Conservation (phyloP, 2,888 invertebrate genomes). For the Fragum fragum region DNA sequence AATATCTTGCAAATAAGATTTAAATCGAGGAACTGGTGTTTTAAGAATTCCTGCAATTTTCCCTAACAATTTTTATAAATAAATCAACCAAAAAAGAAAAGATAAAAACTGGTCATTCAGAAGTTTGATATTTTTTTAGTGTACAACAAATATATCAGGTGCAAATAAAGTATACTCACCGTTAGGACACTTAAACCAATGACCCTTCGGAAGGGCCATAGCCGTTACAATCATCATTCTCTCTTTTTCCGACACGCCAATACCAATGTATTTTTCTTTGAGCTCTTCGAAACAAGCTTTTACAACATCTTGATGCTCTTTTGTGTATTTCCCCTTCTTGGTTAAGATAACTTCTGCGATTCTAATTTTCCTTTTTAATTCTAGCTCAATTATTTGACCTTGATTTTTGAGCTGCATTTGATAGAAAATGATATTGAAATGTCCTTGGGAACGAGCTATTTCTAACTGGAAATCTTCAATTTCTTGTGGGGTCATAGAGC, state of each 20-base stretch:
- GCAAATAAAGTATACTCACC: constrained; percentile 81
- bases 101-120: no score
- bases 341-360: constrained; percentile 46
- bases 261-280: constrained; percentile 48
- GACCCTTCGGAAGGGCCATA: constrained; percentile 89
- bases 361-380: constrained; percentile 29
- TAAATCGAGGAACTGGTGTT: no score
- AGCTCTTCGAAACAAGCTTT: constrained; percentile 53
- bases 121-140: no score
- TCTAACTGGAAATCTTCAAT: constrained; percentile 66
- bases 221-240: constrained; percentile 89
- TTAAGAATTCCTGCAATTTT: no score
- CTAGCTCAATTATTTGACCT: constrained; percentile 17
- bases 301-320: constrained; percentile 23
- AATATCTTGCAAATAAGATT: no score
- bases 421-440: constrained; percentile 45
- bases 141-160: no score
- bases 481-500: constrained; percentile 69
- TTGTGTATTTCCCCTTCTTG: constrained; percentile 39
- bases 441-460: constrained; percentile 53
- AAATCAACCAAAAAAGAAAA: no score
- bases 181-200: constrained; percentile 92
- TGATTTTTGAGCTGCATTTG: constrained; percentile 30
- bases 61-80: no score
- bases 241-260: constrained; percentile 87